Conservation (phyloP, 2,113 vertebrate genomes). For the Catharus bicknelli region DNA sequence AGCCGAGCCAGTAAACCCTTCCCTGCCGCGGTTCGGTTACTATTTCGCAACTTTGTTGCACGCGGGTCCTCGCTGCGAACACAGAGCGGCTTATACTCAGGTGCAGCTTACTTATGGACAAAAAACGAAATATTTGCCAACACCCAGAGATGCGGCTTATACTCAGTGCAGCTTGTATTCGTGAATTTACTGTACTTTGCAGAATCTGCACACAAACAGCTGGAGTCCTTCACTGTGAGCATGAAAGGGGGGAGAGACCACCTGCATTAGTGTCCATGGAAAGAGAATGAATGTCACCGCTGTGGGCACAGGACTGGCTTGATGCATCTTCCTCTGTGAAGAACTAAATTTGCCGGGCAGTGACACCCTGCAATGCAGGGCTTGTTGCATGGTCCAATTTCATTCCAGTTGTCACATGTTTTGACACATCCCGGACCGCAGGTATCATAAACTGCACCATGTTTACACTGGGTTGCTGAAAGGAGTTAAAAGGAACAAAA, state of each 20-base stretch:
- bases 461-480: slow-evolving; percentile 91
- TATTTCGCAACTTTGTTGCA: no score
- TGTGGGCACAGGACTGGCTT: slow-evolving; percentile 93
- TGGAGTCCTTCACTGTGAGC: slow-evolving; percentile 63
- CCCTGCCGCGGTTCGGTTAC: no score
- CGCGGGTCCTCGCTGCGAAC: no score
- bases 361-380: slow-evolving; percentile 95
- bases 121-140: no score
- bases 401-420: slow-evolving; percentile 98
- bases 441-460: slow-evolving; percentile 93
- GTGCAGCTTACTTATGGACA: no score
- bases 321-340: slow-evolving; percentile 92
- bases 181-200: not conserved
- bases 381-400: slow-evolving; percentile 90
- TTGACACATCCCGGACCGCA: slow-evolving; percentile 94
- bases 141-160: no score
- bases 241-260: not conserved
- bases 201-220: slow-evolving; percentile 45
- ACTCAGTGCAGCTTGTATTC: no score
- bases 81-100: no score
- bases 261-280: slow-evolving; percentile 32
- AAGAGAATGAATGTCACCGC: slow-evolving; percentile 81
- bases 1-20: no score
- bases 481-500: slow-evolving; percentile 33
- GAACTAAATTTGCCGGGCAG: slow-evolving; percentile 91